phyloP scores from a whole-genome alignment of 2,113 vertebrate species.

The Leptosomus discolor region DNA sequence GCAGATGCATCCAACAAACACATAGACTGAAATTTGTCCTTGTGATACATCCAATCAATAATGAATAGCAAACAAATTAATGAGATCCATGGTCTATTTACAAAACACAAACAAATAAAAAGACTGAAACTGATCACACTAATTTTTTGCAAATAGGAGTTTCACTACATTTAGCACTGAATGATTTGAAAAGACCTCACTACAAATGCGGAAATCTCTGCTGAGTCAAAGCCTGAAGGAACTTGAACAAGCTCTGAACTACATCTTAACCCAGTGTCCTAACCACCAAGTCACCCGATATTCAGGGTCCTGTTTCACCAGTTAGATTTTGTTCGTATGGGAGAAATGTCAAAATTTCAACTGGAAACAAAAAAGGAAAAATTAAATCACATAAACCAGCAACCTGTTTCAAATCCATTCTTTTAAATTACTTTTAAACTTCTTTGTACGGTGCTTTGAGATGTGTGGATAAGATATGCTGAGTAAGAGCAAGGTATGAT shows the following conservation, averaged over 20 bases:
- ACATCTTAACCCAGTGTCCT: background rate
- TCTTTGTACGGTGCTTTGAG: background rate
- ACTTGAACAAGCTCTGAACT: background rate
- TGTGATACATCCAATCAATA: background rate
- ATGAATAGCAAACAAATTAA: slow-evolving; percentile 1
- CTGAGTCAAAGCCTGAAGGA: background rate
- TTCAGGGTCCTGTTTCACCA: background rate
- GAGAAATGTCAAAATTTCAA: background rate
- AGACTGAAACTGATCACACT: background rate
- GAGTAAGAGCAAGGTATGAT: background rate
- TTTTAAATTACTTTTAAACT: background rate
- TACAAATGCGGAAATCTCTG: background rate
- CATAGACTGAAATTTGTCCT: background rate
- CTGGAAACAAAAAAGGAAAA: background rate
- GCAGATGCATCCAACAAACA: background rate
- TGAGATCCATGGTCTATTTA: slow-evolving; percentile 6
- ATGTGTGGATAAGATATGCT: background rate
- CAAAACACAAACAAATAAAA: background rate
- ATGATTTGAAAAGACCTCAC: background rate
- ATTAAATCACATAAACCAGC: background rate
- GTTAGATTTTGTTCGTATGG: background rate
- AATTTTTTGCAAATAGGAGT: background rate
- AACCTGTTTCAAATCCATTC: background rate
- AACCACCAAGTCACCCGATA: background rate
- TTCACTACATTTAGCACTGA: background rate